Base-by-base conservation (phyloP, 1,140 invertebrate species). In the Trinorchestia longiramus region DNA sequence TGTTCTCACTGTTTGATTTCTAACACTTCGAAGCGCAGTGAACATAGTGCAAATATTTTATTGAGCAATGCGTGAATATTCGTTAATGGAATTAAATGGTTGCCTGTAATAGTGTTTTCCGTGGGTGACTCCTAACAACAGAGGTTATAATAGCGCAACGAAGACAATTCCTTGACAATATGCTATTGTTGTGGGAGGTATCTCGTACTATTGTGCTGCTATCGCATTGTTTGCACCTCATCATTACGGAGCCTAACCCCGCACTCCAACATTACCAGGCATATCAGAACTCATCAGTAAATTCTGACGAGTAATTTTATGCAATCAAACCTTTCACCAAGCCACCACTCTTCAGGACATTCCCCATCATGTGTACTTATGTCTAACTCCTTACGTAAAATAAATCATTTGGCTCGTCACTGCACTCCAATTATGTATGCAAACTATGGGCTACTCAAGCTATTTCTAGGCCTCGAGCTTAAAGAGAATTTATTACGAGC, bases 91-190 rank as follows among this genome's bases (percentile, higher is more conserved):
- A 77, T 77, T 36, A 28, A 77, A 77, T 77, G 62, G 36, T 23
- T 53, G 6, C 19, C 47, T 77, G 62, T 28, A 36, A 77, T 36
- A 77, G 62, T 77, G 28, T 1, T 77, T 77, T 28, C 15, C 15
- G 62, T 23, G 62, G 62, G 62, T 77, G 62, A 15, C 62, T 77
- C 28, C 62, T 3, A 77, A 77, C 62, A 77, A 77, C 36, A 77
- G 62, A 77, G 62, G 1, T 28, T 90, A 43, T 90, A 90, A 42
- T 28, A 90, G 88, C 88, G 88, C 88, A 17, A 90, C 88, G 41
- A 90, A 90, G n/a, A 90, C n/a, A 42, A 41, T 90, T 90, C 88
- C 42, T 17, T 90, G 88, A 42, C 88, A 42, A 90, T 43, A 90
- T 19, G 88, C 88, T 42, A 90, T 90, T 90, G 88, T 90, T 90